Percentiles rank a stretch among this genome's conserved stretches.
Evolutionary conservation across 2,797 vertebrate species (phyloP).

Genomic region (Sarcophilus harrisii): DNA sequence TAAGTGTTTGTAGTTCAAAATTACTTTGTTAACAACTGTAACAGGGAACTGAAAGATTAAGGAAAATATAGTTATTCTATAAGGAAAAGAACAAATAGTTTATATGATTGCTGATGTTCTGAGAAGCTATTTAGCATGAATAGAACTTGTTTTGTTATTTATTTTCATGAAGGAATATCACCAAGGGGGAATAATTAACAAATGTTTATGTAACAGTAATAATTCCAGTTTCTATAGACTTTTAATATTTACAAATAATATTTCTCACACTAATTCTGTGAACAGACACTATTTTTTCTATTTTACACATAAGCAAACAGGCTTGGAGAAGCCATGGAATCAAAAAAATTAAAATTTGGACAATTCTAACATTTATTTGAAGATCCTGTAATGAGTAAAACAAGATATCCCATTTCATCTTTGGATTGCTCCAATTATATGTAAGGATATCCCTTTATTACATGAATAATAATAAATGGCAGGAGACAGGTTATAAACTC

Average conservation of each 20-base stretch:
- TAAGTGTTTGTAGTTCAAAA: background rate
- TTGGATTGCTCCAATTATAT: background rate
- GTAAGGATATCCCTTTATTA: background rate
- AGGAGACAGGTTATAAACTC: background rate
- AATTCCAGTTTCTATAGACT: background rate
- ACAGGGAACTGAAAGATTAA: background rate
- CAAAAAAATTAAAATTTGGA: background rate
- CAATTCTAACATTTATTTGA: background rate
- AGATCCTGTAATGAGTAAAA: background rate
- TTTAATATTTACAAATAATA: background rate
- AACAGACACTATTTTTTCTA: background rate
- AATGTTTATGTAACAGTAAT: background rate
- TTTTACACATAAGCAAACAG: background rate
- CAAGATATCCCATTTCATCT: background rate
- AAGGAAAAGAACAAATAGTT: background rate
- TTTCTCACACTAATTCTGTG: background rate
- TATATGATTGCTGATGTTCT: background rate
- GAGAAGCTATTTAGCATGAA: background rate
- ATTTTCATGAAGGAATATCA: background rate
- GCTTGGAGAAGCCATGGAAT: background rate
- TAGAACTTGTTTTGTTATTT: background rate
- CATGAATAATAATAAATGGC: background rate
- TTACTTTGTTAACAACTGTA: background rate
- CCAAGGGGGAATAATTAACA: background rate
- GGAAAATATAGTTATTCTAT: fast-evolving